These are phyloP conservation scores for Rhingia rostrata DNA, from an alignment of 2,888 invertebrate genomes.

Conservation along the genomic window DNA sequence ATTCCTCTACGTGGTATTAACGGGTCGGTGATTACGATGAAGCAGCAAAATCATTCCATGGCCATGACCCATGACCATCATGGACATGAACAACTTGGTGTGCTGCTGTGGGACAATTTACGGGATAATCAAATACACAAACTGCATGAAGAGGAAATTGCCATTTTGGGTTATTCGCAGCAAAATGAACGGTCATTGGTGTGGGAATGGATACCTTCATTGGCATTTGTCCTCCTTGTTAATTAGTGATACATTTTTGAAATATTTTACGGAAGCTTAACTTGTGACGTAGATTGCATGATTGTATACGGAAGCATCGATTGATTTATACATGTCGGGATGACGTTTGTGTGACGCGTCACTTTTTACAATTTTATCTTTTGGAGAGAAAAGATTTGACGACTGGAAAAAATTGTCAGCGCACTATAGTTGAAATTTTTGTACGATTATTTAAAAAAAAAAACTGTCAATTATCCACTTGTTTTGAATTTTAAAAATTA, in stretches of 20 bases:
- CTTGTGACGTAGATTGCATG: background rate
- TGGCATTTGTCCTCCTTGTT: too few relatives aligned
- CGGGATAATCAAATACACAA: constrained; percentile 42
- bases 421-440: too few relatives aligned
- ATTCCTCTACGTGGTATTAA: constrained; percentile 49
- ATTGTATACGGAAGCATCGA: background rate
- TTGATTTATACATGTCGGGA: too few relatives aligned
- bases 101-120: constrained; percentile 41
- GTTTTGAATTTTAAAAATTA: too few relatives aligned
- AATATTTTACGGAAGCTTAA: background rate
- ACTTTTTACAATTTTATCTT: too few relatives aligned
- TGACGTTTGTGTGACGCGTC: too few relatives aligned
- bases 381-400: too few relatives aligned
- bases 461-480: too few relatives aligned
- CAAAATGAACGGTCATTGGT: constrained; percentile 1
- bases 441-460: too few relatives aligned
- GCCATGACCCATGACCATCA: constrained; percentile 26
- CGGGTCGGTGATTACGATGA: constrained; percentile 56
- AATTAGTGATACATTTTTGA: background rate
- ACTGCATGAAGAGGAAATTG: constrained; percentile 26
- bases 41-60: constrained; percentile 20
- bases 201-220: background rate
- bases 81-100: constrained; percentile 28
- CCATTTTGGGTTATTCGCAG: constrained; percentile 40
- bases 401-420: too few relatives aligned